Conservation (phyloP, 2,113 vertebrate genomes). For the Scortum barcoo region DNA sequence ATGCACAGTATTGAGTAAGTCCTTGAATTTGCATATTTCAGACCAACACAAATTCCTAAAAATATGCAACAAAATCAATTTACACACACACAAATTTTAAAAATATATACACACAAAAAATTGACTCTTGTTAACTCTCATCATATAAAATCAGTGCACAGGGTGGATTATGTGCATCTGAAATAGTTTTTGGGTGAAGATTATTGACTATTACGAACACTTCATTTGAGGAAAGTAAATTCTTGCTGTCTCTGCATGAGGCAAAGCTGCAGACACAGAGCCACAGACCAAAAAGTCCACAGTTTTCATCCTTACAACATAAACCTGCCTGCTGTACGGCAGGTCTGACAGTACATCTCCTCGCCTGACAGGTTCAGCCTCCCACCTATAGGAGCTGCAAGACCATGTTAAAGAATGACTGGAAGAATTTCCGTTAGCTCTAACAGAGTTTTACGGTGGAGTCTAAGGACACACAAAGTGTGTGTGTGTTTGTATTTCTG, state of each 20-base stretch:
- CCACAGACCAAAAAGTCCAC: no score
- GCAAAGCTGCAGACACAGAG: no score
- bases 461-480: background rate
- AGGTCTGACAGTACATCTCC: background rate
- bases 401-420: conserved; percentile 20
- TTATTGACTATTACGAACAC: no score
- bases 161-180: background rate
- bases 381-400: conserved; percentile 10
- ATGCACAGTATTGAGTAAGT: background rate
- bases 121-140: background rate
- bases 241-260: no score
- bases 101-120: background rate
- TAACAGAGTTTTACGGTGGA: background rate
- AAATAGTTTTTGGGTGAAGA: no score
- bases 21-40: background rate
- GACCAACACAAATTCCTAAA: no score
- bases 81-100: background rate
- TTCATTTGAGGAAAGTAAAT: no score
- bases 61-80: no score
- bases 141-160: background rate
- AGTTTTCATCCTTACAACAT: no score
- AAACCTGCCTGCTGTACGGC: background rate
- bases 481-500: background rate
- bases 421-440: background rate
- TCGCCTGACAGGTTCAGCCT: conserved; percentile 9